Conservation (phyloP, 2,797 vertebrate species). For the Paratrypauchen microcephalus region DNA sequence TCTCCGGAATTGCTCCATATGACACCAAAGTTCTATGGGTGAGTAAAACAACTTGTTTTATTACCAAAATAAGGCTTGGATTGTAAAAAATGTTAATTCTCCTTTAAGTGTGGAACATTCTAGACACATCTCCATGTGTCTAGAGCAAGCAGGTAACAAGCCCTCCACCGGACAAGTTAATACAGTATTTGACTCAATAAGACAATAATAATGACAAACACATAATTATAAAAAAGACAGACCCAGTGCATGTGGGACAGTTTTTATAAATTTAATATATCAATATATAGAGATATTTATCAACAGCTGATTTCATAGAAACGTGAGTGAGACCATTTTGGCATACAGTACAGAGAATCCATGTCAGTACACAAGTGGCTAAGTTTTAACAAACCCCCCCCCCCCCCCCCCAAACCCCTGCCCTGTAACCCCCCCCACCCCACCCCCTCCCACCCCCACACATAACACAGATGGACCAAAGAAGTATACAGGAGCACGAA, state of each 20-base stretch:
- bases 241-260: slow-evolving; percentile 39
- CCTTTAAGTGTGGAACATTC: too few relatives aligned
- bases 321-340: slow-evolving; percentile 86
- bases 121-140: too few relatives aligned
- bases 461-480: slow-evolving; percentile 67
- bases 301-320: slow-evolving; percentile 86
- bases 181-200: too few relatives aligned
- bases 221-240: not conserved
- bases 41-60: too few relatives aligned
- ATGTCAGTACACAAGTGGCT: slow-evolving; percentile 82
- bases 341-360: slow-evolving; percentile 84
- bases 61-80: too few relatives aligned
- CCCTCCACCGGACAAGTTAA: too few relatives aligned
- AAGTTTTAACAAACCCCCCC: slow-evolving; percentile 53
- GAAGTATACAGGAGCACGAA: slow-evolving; percentile 80
- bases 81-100: too few relatives aligned
- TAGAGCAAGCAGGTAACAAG: too few relatives aligned
- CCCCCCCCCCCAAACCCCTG: slow-evolving; percentile 28
- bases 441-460: slow-evolving; percentile 50
- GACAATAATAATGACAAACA: not conserved
- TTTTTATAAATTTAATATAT: slow-evolving; percentile 87
- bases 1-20: too few relatives aligned
- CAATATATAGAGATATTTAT: slow-evolving; percentile 89
- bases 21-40: too few relatives aligned
- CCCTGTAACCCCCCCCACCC: not conserved